Evolutionary conservation across 2,113 vertebrate species (phyloP).

Genomic region (Gopherus flavomarginatus): DNA sequence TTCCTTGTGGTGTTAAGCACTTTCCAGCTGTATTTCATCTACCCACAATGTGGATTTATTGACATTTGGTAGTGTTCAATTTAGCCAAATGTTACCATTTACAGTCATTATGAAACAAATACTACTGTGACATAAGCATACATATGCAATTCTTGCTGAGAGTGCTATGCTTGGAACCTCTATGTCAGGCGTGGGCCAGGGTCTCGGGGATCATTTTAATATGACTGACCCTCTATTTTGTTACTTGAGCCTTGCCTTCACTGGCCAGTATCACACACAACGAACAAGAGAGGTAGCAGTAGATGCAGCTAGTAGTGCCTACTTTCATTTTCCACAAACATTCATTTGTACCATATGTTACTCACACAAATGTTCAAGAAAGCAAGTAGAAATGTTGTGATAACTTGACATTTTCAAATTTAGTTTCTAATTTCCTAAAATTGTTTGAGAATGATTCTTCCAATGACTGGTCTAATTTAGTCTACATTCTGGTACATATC

Average conservation of each 20-base stretch:
- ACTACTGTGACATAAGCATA: background rate
- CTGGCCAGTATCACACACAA: accelerated
- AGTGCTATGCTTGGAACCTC: accelerated
- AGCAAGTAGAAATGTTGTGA: background rate
- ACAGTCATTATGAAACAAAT: background rate
- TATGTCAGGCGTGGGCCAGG: background rate
- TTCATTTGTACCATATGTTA: background rate
- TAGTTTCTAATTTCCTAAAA: background rate
- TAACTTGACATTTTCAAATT: background rate
- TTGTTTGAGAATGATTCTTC: background rate
- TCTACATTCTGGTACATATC: background rate
- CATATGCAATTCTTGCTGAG: background rate
- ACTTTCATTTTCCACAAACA: accelerated
- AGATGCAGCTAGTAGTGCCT: accelerated
- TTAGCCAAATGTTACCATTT: background rate
- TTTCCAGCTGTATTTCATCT: conserved; percentile 38
- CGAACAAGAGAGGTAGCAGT: accelerated
- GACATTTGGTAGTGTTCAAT: background rate
- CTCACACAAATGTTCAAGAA: background rate
- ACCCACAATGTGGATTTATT: background rate
- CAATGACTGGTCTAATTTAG: accelerated
- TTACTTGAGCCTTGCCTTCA: background rate
- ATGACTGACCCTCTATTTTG: background rate
- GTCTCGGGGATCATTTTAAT: background rate
- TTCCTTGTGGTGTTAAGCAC: background rate